phyloP scores from a whole-genome alignment of 1,140 invertebrate species.

The Brachionus asplanchnoidis region DNA sequence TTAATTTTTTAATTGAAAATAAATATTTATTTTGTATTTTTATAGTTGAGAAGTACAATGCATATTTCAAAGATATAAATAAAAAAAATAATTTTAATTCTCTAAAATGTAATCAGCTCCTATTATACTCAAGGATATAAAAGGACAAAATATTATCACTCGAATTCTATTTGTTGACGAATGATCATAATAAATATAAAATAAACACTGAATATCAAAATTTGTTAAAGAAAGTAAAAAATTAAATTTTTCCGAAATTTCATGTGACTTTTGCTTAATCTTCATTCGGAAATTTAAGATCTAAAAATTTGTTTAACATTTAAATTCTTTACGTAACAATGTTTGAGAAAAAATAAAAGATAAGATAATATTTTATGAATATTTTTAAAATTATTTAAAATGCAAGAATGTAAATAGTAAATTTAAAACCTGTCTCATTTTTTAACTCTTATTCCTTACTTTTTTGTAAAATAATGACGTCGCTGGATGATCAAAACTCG shows the following conservation, averaged over 20 bases:
- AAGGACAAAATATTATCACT: too few relatives aligned
- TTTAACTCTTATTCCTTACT: background rate
- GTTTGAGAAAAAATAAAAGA: background rate
- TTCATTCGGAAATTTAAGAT: background rate
- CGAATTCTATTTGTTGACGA: too few relatives aligned
- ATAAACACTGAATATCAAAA: too few relatives aligned
- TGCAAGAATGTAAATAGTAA: background rate
- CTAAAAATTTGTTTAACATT: background rate
- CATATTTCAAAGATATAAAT: too few relatives aligned
- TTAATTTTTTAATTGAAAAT: too few relatives aligned
- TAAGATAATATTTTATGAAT: conserved; percentile 6
- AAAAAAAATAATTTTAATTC: too few relatives aligned
- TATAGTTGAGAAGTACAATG: too few relatives aligned
- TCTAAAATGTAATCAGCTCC: too few relatives aligned
- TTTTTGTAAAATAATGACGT: background rate
- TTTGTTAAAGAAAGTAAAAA: too few relatives aligned
- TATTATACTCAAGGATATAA: too few relatives aligned
- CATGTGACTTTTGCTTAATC: background rate
- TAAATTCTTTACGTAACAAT: background rate
- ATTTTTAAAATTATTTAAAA: background rate
- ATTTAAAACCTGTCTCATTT: background rate
- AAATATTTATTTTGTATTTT: too few relatives aligned
- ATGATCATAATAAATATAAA: too few relatives aligned
- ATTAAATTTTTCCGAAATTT: background rate
- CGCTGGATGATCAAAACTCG: background rate